Evolutionary conservation across 2,888 invertebrate species (phyloP).

Genomic region (Nymphalis polychloros): DNA sequence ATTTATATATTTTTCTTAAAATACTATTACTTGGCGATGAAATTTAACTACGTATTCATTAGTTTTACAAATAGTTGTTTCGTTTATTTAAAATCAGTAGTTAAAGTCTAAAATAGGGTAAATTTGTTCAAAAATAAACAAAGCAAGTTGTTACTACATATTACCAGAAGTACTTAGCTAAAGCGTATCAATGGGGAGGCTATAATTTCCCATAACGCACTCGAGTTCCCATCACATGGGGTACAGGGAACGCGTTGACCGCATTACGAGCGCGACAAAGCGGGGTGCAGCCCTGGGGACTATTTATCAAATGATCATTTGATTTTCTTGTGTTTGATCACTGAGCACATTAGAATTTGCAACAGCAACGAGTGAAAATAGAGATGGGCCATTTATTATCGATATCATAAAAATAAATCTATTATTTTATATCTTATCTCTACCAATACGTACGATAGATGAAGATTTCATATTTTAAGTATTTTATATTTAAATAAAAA

Average conservation of each 20-base stretch:
- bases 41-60: too few relatives aligned
- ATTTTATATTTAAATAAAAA: too few relatives aligned
- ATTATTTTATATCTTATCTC: too few relatives aligned
- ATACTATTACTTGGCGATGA: too few relatives aligned
- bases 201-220: conserved; percentile 60
- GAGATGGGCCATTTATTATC: conserved; percentile 57
- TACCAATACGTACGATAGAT: too few relatives aligned
- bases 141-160: conserved; percentile 36
- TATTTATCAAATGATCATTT: conserved; percentile 83
- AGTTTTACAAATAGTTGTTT: too few relatives aligned
- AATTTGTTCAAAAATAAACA: conserved; percentile 29
- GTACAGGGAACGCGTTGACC: conserved; percentile 58
- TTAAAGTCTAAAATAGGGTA: not conserved
- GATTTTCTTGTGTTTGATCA: conserved; percentile 83
- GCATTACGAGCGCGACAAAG: conserved; percentile 63
- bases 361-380: conserved; percentile 55
- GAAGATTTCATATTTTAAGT: too few relatives aligned
- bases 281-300: conserved; percentile 64
- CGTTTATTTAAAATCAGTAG: too few relatives aligned
- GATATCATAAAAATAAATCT: conserved; percentile 8
- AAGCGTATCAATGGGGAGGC: conserved; percentile 55
- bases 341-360: conserved; percentile 80
- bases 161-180: conserved; percentile 38
- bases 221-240: conserved; percentile 44
- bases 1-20: too few relatives aligned